These are phyloP conservation scores for Lacanobia wlatinum DNA, from an alignment of 2,888 invertebrate genomes.

Conservation along the genomic window DNA sequence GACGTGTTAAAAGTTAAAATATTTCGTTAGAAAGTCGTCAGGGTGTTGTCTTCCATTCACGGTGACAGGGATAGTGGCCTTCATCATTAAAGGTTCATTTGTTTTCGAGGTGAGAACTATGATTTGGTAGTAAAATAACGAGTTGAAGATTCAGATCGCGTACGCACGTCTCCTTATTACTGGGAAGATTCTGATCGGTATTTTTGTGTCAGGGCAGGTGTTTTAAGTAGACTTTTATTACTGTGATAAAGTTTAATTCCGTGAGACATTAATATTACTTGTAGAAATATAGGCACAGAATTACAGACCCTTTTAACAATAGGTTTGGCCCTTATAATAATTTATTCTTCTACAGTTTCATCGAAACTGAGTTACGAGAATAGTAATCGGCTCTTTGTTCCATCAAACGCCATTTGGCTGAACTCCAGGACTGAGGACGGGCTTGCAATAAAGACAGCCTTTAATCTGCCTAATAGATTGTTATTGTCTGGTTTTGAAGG, in stretches of 20 bases:
- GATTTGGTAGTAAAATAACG: constrained; percentile 67
- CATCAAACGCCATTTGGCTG: constrained; percentile 56
- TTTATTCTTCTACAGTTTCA: constrained; percentile 31
- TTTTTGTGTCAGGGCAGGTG: constrained; percentile 41
- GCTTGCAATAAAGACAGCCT: constrained; percentile 56
- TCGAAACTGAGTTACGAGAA: constrained; percentile 44
- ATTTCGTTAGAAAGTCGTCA: constrained; percentile 88
- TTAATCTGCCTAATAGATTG: constrained; percentile 59
- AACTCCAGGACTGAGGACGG: constrained; percentile 48
- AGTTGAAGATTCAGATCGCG: constrained; percentile 55
- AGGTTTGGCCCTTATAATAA: neutral
- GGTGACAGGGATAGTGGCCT: constrained; percentile 64
- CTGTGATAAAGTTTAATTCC: constrained; percentile 5
- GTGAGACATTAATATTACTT: neutral
- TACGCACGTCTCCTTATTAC: constrained; percentile 21
- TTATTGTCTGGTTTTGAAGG: constrained; percentile 51
- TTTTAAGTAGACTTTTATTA: constrained; percentile 23
- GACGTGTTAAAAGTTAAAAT: constrained; percentile 83
- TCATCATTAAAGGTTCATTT: constrained; percentile 57
- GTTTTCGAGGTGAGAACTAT: constrained; percentile 67
- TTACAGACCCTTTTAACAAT: constrained; percentile 6
- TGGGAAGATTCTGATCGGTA: constrained; percentile 38
- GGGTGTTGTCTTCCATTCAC: constrained; percentile 73
- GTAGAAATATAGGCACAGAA: neutral
- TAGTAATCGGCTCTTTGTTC: constrained; percentile 52